Evolutionary conservation across 2,888 invertebrate species (phyloP), one percentile per base, ranked within the genome.

Genomic region (Agonum fuliginosum): DNA sequence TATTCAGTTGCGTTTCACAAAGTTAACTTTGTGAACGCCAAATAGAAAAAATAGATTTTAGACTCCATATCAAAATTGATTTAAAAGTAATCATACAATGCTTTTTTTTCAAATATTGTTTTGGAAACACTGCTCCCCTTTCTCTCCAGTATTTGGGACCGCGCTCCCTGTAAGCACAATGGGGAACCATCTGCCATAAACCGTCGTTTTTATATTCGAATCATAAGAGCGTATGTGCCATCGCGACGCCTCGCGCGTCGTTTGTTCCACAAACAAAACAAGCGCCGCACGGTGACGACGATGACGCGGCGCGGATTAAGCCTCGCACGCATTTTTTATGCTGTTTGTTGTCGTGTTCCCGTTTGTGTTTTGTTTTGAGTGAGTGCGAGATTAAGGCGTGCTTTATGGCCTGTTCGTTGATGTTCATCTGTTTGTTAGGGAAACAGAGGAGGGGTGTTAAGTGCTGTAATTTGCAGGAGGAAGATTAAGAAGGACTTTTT

Each of bases 161-260:
- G 12, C 5, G 54, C n/a, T n/a, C n/a, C n/a, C n/a, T n/a, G n/a
- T n/a, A n/a, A n/a, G 20, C 54, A 48, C 0, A n/a, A 12, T 54
- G n/a, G 58, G 22, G 58, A 62, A 62, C 27, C 30, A 30, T 62
- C 17, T 17, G 4, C 30, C 10, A 62, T 62, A 62, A 62, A 62
- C 30, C 17, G 58, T 30, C 58, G 58, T 62, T 62, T 62, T 62
- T 62, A 62, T 62, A 62, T 62, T 30, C 58, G 58, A 62, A 30
- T 62, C 58, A 62, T 62, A 62, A 62, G 58, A 62, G 58, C 58
- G 58, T 62, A 62, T 62, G 58, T 62, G 58, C 30, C 30, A 30
- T 14, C 30, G 58, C 30, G 58, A 54, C 30, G 58, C 30, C n/a
- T 30, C 30, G 30, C 8, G 3, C 8, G 4, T 62, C 58, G 58